phyloP scores from a whole-genome alignment of 1,140 invertebrate genomes.

The Drosophila triauraria region DNA sequence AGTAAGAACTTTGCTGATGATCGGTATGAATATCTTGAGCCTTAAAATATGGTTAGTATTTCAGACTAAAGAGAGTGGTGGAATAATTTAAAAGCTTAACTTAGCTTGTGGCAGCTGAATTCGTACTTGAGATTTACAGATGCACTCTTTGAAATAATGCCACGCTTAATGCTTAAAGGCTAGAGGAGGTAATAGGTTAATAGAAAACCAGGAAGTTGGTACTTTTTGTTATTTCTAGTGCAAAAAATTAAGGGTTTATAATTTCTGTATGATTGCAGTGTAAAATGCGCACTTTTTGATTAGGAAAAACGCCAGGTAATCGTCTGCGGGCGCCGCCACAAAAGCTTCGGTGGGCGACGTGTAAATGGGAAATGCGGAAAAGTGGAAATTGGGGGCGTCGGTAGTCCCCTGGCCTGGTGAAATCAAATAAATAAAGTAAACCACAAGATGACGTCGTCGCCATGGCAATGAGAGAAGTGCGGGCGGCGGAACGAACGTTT shows the following conservation, averaged over 20 bases:
- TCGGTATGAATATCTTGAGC: no score
- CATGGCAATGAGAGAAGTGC: constrained; percentile 66
- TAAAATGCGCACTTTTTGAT: constrained; percentile 69
- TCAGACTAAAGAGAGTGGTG: no score
- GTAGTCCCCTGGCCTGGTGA: constrained; percentile 32
- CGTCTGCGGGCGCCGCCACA: constrained; percentile 66
- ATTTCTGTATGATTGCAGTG: constrained; percentile 19
- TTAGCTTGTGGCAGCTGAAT: background rate
- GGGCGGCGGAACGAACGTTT: constrained; percentile 42
- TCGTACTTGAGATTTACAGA: background rate
- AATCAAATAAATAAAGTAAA: constrained; percentile 83
- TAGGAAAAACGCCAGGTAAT: constrained; percentile 72
- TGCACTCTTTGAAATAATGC: background rate
- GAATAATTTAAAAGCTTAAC: no score
- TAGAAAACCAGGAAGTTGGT: no score
- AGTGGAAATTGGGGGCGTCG: constrained; percentile 2
- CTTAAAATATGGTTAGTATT: no score
- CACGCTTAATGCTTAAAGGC: background rate
- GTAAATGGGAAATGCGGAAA: background rate
- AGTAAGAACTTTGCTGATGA: no score
- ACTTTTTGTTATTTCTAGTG: no score
- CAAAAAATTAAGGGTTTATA: background rate
- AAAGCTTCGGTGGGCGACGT: constrained; percentile 40
- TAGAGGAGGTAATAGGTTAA: background rate
- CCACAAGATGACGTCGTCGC: constrained; percentile 78